Percentiles rank a stretch among this genome's conserved stretches.
These are phyloP conservation scores for Cosmia trapezina DNA, from an alignment of 2,888 invertebrate species.

Conservation along the genomic window DNA sequence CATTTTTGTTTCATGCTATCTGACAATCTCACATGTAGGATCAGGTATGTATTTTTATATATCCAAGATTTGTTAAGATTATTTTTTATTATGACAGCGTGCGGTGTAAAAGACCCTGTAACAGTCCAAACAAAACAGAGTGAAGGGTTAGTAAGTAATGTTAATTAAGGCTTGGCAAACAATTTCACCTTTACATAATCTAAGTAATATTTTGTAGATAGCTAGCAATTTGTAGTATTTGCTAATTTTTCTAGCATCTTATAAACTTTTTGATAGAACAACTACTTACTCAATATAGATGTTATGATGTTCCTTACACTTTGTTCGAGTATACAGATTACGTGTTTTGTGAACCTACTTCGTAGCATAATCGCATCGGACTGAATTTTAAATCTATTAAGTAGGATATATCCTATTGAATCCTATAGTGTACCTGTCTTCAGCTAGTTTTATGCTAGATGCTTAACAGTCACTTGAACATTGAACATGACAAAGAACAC, in stretches of 20 bases:
- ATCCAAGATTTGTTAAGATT: constrained; percentile 38
- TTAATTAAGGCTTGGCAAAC: constrained; percentile 69
- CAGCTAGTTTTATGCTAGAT: constrained; percentile 77
- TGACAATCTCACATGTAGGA: constrained; percentile 74
- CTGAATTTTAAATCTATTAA: constrained; percentile 55
- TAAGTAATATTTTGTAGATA: constrained; percentile 69
- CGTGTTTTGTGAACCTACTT: constrained; percentile 54
- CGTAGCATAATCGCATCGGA: constrained; percentile 63
- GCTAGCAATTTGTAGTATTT: constrained; percentile 72
- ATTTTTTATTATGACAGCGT: constrained; percentile 44
- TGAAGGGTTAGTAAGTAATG: constrained; percentile 69
- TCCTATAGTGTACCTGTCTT: constrained; percentile 70
- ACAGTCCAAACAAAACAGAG: constrained; percentile 51
- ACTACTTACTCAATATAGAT: constrained; percentile 56
- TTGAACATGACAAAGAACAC: constrained; percentile 77
- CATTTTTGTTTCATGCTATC: constrained; percentile 82
- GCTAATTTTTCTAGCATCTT: constrained; percentile 62
- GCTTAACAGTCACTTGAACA: constrained; percentile 79
- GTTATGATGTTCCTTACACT: constrained; percentile 58
- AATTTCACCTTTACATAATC: constrained; percentile 58
- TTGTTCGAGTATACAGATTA: constrained; percentile 58
- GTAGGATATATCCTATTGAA: constrained; percentile 70
- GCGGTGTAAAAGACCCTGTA: constrained; percentile 46
- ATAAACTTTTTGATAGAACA: constrained; percentile 46
- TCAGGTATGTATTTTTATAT: constrained; percentile 82